Evolutionary conservation across 2,888 invertebrate species (phyloP), one percentile per base, ranked within the genome.

Genomic region (Eudemis profundana): DNA sequence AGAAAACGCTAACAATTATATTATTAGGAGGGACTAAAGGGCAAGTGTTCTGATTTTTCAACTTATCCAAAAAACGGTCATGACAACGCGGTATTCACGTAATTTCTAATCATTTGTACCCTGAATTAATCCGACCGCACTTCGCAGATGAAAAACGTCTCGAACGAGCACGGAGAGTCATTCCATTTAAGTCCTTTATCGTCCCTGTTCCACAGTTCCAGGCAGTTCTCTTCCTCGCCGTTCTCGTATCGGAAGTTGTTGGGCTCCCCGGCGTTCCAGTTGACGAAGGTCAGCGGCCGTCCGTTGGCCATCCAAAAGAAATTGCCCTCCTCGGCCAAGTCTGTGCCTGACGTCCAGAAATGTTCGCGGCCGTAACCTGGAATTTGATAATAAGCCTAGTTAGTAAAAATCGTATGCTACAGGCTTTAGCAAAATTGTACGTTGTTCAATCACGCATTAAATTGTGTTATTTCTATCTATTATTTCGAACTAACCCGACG

Each of bases 241-340:
- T 97, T 97, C 85, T 98, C 98, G 85, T 96, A 96, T 72, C 97
- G 95, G 93, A 98, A 98, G 90, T 98, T 98, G 88, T 98, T 98
- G 0, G 98, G 98, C 80, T 98, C 98, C 0, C 97, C 97, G 0
- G 97, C 96, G 90, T 97, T 97, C 97, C 97, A 97, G 87, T 97
- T 97, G 73, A 97, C 97, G 87, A 97, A 98, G 27, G 97, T 97
- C 54, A 98, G 94, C 0, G 97, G 97, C 68, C 96, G 93, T 2
- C 97, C 97, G 66, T 96, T 97, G 10, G 97, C 96, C 97, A 97
- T 96, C 97, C 97, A 97, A 93, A 97, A 97, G 93, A 97, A 97
- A 77, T 94, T 95, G 15, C 97, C 97, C 82, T 97, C 97, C 79
- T 97, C 97, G 14, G 97, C 97, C 79, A 97, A 94, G 86, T 97